A percentile compares a stretch with the other conserved stretches of the same genome.
Conservation (phyloP, 2,797 vertebrate genomes). For the Protosalanx chinensis region DNA sequence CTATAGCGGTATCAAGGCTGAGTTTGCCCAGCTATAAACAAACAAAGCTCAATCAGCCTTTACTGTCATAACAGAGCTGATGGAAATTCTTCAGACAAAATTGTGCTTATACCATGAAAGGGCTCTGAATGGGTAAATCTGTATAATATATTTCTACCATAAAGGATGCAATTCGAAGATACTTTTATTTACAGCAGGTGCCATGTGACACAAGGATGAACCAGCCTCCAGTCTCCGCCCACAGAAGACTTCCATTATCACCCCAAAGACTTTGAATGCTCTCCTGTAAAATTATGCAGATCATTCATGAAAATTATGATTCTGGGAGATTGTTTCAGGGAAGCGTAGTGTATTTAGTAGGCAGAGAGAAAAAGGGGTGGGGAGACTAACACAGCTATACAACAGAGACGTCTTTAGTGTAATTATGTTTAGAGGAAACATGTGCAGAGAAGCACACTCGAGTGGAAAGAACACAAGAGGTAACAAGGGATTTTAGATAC, state of each 20-base stretch:
- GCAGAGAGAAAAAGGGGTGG: not conserved
- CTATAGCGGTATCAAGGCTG: slow-evolving; percentile 33
- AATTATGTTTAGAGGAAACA: slow-evolving; percentile 35
- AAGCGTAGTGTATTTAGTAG: too few relatives aligned
- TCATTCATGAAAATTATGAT: not conserved
- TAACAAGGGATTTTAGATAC: too few relatives aligned
- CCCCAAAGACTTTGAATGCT: not conserved
- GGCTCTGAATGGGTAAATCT: not conserved
- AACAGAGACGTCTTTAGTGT: slow-evolving; percentile 16
- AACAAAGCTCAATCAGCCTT: slow-evolving; percentile 14
- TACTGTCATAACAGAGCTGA: slow-evolving; percentile 2
- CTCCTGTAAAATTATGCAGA: not conserved
- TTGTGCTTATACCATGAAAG: too few relatives aligned
- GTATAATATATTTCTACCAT: not conserved
- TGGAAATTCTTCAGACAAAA: not conserved
- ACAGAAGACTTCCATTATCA: not conserved
- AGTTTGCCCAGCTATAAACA: slow-evolving; percentile 7
- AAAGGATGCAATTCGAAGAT: not conserved
- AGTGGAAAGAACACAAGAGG: too few relatives aligned
- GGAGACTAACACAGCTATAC: slow-evolving; percentile 11
- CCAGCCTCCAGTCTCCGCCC: not conserved
- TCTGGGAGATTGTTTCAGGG: too few relatives aligned
- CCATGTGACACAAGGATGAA: not conserved
- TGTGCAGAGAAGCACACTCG: slow-evolving; percentile 16
- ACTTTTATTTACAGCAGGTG: not conserved